Evolutionary conservation across 1,140 invertebrate genomes (phyloP).

Genomic region (Philopotamus ludificatus): DNA sequence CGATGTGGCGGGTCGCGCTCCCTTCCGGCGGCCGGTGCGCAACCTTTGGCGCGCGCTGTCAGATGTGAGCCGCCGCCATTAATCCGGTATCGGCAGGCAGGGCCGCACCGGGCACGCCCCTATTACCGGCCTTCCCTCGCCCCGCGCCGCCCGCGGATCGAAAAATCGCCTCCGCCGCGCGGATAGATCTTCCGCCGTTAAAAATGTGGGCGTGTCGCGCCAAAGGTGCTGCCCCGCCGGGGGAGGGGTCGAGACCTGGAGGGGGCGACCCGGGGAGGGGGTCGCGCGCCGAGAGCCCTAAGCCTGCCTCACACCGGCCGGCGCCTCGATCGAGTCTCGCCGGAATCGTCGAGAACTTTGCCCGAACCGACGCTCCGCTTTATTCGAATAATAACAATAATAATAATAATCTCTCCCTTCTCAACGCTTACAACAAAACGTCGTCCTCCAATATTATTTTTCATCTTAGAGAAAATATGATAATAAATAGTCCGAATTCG

Average conservation of each 20-base stretch:
- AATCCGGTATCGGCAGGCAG: slow-evolving; percentile 45
- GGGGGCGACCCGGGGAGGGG: slow-evolving; percentile 45
- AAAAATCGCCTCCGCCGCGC: neutral
- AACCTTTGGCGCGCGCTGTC: slow-evolving; percentile 34
- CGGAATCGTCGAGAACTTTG: too few relatives aligned
- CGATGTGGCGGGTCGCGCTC: slow-evolving; percentile 45
- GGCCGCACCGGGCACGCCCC: slow-evolving; percentile 37
- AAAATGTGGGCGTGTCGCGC: slow-evolving; percentile 40
- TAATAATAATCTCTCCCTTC: too few relatives aligned
- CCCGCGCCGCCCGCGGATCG: slow-evolving; percentile 11
- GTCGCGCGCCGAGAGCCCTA: slow-evolving; percentile 5
- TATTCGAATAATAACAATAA: too few relatives aligned
- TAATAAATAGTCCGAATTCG: too few relatives aligned
- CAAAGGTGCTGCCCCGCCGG: slow-evolving; percentile 31
- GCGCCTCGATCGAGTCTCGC: too few relatives aligned
- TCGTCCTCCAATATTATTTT: too few relatives aligned
- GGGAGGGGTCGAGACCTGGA: slow-evolving; percentile 42
- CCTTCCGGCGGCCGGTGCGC: slow-evolving; percentile 11
- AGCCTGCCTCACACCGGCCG: slow-evolving; percentile 10
- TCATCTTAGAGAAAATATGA: too few relatives aligned
- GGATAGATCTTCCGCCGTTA: slow-evolving; percentile 16
- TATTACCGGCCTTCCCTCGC: slow-evolving; percentile 12
- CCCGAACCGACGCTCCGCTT: too few relatives aligned
- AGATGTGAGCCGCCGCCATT: slow-evolving; percentile 44
- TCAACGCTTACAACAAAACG: too few relatives aligned